These are phyloP conservation scores for Notamacropus eugenii DNA, from an alignment of 2,797 vertebrate genomes.

Conservation along the genomic window DNA sequence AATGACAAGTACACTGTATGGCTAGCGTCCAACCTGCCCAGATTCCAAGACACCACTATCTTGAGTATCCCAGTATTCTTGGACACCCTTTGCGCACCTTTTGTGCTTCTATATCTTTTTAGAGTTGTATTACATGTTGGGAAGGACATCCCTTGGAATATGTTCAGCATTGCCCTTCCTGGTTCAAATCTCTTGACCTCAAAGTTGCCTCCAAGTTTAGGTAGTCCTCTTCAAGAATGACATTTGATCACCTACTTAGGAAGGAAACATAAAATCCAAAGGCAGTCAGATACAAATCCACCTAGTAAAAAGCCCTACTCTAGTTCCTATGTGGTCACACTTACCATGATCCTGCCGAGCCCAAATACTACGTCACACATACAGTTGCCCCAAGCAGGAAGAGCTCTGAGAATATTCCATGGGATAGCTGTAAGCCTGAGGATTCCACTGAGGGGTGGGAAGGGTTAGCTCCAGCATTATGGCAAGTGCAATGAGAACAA, in stretches of 20 bases:
- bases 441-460: neutral
- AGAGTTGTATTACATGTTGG: neutral
- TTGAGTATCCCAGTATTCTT: neutral
- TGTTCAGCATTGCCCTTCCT: neutral
- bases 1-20: neutral
- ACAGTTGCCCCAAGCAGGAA: neutral
- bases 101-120: neutral
- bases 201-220: neutral
- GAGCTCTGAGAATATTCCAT: neutral
- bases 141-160: neutral
- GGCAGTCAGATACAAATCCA: too few relatives aligned
- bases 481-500: neutral
- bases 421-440: neutral
- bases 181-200: neutral
- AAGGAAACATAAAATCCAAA: neutral
- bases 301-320: too few relatives aligned
- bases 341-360: neutral
- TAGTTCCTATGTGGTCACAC: neutral
- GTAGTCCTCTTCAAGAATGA: neutral
- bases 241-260: neutral
- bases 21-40: neutral
- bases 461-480: neutral
- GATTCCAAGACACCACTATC: neutral
- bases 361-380: neutral
- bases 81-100: neutral